These are phyloP conservation scores for Acleris literana DNA, from an alignment of 2,888 invertebrate genomes.

Conservation along the genomic window DNA sequence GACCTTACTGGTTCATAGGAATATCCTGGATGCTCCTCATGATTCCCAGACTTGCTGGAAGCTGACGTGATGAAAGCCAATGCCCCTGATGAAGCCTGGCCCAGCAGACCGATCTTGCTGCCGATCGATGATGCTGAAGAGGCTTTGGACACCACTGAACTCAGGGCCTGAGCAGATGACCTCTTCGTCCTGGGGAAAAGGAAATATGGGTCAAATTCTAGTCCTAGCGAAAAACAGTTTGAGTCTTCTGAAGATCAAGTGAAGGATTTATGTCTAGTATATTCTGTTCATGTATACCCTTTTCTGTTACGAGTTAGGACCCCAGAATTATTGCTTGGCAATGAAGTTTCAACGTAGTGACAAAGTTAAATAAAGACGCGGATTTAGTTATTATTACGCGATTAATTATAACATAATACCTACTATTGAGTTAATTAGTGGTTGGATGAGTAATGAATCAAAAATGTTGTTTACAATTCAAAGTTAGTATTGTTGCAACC, in stretches of 20 bases:
- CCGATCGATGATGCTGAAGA: conserved; percentile 69
- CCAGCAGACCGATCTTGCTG: conserved; percentile 80
- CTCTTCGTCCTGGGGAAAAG: conserved; percentile 66
- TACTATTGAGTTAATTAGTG: no score
- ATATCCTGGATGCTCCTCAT: conserved; percentile 69
- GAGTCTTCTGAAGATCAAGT: no score
- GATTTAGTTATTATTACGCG: not conserved
- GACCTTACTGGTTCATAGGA: conserved; percentile 71
- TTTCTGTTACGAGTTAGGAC: no score
- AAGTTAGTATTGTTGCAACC: no score
- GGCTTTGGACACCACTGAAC: conserved; percentile 74
- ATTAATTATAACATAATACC: no score
- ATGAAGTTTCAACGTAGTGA: no score
- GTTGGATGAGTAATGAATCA: no score
- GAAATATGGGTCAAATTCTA: not conserved
- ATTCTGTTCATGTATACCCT: no score
- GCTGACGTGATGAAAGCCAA: conserved; percentile 75
- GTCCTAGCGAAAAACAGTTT: no score
- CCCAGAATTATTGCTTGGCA: no score
- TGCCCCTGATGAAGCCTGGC: conserved; percentile 81
- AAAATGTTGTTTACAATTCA: no score
- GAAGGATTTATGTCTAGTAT: no score
- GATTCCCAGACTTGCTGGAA: conserved; percentile 70
- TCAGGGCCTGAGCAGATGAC: conserved; percentile 73
- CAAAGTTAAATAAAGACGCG: not conserved